Base-by-base conservation (phyloP, 2,888 invertebrate species). In the Ichneumon xanthorius region DNA sequence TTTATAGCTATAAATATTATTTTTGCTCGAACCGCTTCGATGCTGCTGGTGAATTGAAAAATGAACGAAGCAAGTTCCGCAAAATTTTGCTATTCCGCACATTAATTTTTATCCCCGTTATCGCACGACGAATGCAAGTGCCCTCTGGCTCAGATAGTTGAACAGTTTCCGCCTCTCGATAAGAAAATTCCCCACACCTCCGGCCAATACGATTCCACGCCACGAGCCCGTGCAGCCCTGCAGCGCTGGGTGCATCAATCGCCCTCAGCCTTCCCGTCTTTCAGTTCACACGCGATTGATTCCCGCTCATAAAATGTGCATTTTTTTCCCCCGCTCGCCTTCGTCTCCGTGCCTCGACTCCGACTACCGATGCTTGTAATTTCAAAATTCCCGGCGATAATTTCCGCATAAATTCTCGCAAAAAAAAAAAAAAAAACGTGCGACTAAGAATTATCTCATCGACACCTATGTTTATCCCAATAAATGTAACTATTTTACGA, bases 401-500 rank as follows among this genome's bases (percentile, higher is more conserved):
- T 48, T 30, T 33, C 33, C 63, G 63, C 30, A 16, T 33, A 33
- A 2, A 26, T 30, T 14, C 5, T 33, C 30, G 14, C 5, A 30
- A 61, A 14, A 14, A 30, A 63, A 7, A 33, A 11, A 61, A 33
- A 5, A 33, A 30, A 63, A 63, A 33, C 16, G 33, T n/a, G 33
- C 30, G 30, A 63, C 14, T 1, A 16, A 63, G 30, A 63, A 33
- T 63, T 4, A 58, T 58, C 63, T 55, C 33, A 33, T 63, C 22
- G 22, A 16, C 45, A 48, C 45, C 45, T 30, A n/a, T 33, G n/a
- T 33, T 63, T 30, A 33, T 30, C 30, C 3, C 30, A 63, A 33
- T 63, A 63, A 63, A 58, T 33, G 63, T 63, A 63, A 63, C 30
- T 16, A 63, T 63, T 63, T 33, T n/a, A 16, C 63, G 16, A 30